phyloP scores from a whole-genome alignment of 1,140 invertebrate genomes.

The Episyrphus balteatus region DNA sequence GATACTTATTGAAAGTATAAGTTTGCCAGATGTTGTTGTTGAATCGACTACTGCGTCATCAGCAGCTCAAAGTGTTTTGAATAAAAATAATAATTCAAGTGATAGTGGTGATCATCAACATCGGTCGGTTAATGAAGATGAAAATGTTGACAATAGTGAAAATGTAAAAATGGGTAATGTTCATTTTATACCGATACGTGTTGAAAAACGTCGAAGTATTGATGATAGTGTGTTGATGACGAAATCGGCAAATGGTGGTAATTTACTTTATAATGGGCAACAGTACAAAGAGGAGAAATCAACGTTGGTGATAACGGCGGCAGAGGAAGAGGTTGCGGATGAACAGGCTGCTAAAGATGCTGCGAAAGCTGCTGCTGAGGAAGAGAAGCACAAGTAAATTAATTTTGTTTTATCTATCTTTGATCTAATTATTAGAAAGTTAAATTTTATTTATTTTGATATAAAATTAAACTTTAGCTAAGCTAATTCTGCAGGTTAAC shows the following conservation, averaged over 20 bases:
- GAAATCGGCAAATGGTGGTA: too few species aligned
- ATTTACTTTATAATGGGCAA: slow-evolving; percentile 10
- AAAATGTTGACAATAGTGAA: not conserved
- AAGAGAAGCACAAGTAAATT: slow-evolving; percentile 5
- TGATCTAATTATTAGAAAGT: not conserved
- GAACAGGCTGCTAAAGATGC: not conserved
- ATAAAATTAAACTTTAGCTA: too few species aligned
- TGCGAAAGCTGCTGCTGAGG: not conserved
- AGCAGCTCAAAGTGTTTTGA: not conserved
- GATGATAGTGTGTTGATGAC: slow-evolving; percentile 19
- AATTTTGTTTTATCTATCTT: too few species aligned
- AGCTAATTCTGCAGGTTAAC: too few species aligned
- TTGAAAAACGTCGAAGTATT: slow-evolving; percentile 26
- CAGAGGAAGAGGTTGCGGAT: slow-evolving; percentile 6
- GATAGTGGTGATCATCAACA: slow-evolving; percentile 5
- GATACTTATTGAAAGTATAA: slow-evolving; percentile 36
- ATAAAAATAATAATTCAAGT: slow-evolving; percentile 2
- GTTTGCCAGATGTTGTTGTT: slow-evolving; percentile 34
- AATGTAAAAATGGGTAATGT: slow-evolving; percentile 23
- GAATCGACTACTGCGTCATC: slow-evolving; percentile 27
- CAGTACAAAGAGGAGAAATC: slow-evolving; percentile 10
- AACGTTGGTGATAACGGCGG: slow-evolving; percentile 27
- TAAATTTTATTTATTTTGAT: not conserved
- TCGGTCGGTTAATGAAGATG: not conserved
- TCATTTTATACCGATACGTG: slow-evolving; percentile 33